Base-by-base conservation (phyloP, 2,888 invertebrate species). In the Scotopteryx bipunctaria region DNA sequence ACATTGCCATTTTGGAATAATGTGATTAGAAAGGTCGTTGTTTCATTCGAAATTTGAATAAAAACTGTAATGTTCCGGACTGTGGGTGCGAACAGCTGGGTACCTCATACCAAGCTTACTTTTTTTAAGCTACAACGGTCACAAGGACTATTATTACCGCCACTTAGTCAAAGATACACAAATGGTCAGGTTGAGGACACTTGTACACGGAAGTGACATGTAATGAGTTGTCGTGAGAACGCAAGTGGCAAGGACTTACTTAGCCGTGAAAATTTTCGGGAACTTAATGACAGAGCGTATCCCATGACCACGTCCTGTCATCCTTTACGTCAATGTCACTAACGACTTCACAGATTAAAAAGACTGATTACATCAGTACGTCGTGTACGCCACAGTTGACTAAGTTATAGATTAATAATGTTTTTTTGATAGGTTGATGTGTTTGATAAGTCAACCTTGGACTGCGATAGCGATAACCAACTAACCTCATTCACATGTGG, bases 51-150 rank as follows among this genome's bases (percentile, higher is more conserved):
- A 80, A 84, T 89, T 86, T 83, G 63, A 86, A 88, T 86, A 84
- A 84, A 87, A 91, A 86, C 88, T 76, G 85, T 89, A 89, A 78
- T 81, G 86, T 88, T 87, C 84, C 86, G 82, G 76, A 71, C 66
- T 67, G 71, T 83, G 87, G 77, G 64, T 75, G 63, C 59, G 69
- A 76, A 70, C 80, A 78, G 77, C 78, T 79, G 71, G 69, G 66
- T 56, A 53, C 66, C 59, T 67, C 60, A 57, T 68, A 19, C 29
- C 19, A 21, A 32, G 31, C 23, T n/a, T n/a, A n/a, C n/a, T n/a
- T n/a, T n/a, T 9, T 27, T 15, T 29, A 37, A 31, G 33, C 32
- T 60, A 55, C 55, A 65, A 64, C 63, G 54, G 63, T 57, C 31
- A 44, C 48, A 43, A 43, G 36, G 43, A 48, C 47, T 57, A 55